Percentiles rank a stretch among this genome's conserved stretches.
Evolutionary conservation across 2,113 vertebrate genomes (phyloP).

Genomic region (Callorhinus ursinus): DNA sequence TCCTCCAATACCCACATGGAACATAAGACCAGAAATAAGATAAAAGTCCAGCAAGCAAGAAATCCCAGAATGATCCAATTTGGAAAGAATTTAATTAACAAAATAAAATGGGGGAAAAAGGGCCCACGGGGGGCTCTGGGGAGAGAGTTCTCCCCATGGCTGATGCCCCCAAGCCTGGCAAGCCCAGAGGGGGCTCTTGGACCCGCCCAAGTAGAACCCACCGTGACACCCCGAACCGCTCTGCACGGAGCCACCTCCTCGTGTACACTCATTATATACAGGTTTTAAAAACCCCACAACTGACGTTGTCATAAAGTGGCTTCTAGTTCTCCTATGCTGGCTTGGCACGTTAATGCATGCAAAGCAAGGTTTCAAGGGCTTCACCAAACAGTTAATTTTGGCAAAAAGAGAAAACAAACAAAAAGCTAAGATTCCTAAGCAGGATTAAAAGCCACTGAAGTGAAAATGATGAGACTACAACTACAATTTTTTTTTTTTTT

Average conservation of each 20-base stretch:
- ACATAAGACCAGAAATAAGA: slow-evolving; percentile 2
- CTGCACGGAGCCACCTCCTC: slow-evolving; percentile 23
- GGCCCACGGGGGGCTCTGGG: slow-evolving; percentile 78
- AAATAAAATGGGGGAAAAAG: slow-evolving; percentile 75
- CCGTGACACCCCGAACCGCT: slow-evolving; percentile 66
- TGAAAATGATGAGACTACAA: slow-evolving; percentile 87
- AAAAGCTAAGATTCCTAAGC: slow-evolving; percentile 86
- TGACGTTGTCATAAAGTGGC: slow-evolving; percentile 75
- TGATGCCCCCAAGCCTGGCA: slow-evolving; percentile 59
- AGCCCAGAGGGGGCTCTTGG: slow-evolving; percentile 78
- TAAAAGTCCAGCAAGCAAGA: slow-evolving; percentile 23
- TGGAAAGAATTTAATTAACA: slow-evolving; percentile 89
- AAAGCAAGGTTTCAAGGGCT: slow-evolving; percentile 90
- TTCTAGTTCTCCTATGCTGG: slow-evolving; percentile 81
- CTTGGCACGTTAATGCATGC: slow-evolving; percentile 97
- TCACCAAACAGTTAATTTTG: slow-evolving; percentile 87
- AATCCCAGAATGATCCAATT: slow-evolving; percentile 84
- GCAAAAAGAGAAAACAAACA: slow-evolving; percentile 78
- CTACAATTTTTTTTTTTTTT: slow-evolving; percentile 78
- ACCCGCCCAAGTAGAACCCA: slow-evolving; percentile 78
- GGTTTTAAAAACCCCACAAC: slow-evolving; percentile 74
- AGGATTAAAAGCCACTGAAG: slow-evolving; percentile 87
- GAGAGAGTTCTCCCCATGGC: slow-evolving; percentile 66
- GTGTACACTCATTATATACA: slow-evolving; percentile 66
- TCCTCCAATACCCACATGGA: slow-evolving; percentile 65